Evolutionary conservation across 2,888 invertebrate genomes (phyloP).

Genomic region (Melanophora roralis): DNA sequence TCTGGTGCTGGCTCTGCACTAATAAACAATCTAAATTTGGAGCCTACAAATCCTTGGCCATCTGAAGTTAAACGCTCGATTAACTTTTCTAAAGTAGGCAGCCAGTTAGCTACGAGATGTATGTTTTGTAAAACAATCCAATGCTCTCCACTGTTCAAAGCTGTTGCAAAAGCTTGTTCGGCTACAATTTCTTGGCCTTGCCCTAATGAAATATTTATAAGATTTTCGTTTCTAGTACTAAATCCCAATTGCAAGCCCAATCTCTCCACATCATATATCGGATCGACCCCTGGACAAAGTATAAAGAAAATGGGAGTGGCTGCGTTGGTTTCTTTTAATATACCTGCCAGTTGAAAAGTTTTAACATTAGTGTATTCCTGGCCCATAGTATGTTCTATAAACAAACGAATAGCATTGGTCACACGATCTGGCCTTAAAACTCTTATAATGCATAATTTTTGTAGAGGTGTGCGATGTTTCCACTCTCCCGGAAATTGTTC

Average conservation of each 20-base stretch:
- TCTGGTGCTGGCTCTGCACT: constrained; percentile 92
- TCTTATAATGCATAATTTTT: constrained; percentile 94
- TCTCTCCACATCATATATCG: constrained; percentile 86
- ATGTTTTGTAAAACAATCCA: constrained; percentile 97
- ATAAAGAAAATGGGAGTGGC: constrained; percentile 96
- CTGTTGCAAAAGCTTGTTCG: constrained; percentile 88
- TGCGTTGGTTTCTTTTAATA: constrained; percentile 89
- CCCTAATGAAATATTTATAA: constrained; percentile 95
- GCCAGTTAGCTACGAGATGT: constrained; percentile 94
- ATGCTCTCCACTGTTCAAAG: constrained; percentile 84
- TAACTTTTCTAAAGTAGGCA: constrained; percentile 91
- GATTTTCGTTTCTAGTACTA: constrained; percentile 86
- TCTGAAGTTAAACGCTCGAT: constrained; percentile 89
- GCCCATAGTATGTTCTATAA: constrained; percentile 93
- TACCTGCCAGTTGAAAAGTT: constrained; percentile 87
- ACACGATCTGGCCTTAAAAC: constrained; percentile 94
- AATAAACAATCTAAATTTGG: constrained; percentile 84
- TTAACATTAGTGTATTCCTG: constrained; percentile 87
- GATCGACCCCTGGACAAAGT: constrained; percentile 95
- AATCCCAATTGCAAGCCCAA: constrained; percentile 89
- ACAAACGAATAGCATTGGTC: constrained; percentile 92
- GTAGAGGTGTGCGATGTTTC: constrained; percentile 93
- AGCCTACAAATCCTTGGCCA: constrained; percentile 59
- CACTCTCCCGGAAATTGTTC: constrained; percentile 97
- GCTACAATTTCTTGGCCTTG: constrained; percentile 96